Evolutionary conservation across 2,888 invertebrate genomes (phyloP), one percentile per base, ranked within the genome.

Genomic region (Dusona sp.): DNA sequence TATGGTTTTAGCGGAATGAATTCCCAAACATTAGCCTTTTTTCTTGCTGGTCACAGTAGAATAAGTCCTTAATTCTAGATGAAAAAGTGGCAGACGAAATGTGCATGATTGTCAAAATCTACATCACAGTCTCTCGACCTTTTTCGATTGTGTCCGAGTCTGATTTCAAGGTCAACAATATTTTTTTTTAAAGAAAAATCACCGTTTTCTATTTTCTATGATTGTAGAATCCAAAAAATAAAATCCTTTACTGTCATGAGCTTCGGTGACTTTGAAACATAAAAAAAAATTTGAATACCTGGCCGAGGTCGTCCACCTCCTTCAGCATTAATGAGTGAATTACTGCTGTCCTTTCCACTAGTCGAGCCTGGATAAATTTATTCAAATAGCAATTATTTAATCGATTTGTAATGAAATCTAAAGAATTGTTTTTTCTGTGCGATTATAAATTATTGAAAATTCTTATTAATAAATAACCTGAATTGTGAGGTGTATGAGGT

Each of bases 301-400:
- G 90, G 90, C 54, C 83, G 84, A 22, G 51, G 84, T 54, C 86
- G 87, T 22, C 90, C 89, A 68, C 90, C 89, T 42, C 90, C 88
- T 74, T 91, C 91, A 7, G 79, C 67, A 0, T 87, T 57, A 67
- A 91, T 36, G 7, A 91, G 84, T 19, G 61, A 16, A 1, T 83
- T 80, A 67, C 88, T 89, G 42, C 84, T 36, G 79, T 90, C 85
- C 16, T 74, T 83, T 38, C 19, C 54, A 54, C 16, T 57, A 13
- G 19, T 51, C 13, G 73, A 7, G 3, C 64, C 85, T 85, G 75
- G 2, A 9, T 42, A 13, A 38, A 72, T 3, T 70, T 42, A 45
- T 51, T n/a, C 61, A 45, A 54, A 64, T 33, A 16, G 33, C 51
- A 36, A 51, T 54, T 48, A 48, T 29, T 13, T 1, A 45, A n/a